Conservation (phyloP, 2,888 invertebrate genomes). For the Anagyrus pseudococci region DNA sequence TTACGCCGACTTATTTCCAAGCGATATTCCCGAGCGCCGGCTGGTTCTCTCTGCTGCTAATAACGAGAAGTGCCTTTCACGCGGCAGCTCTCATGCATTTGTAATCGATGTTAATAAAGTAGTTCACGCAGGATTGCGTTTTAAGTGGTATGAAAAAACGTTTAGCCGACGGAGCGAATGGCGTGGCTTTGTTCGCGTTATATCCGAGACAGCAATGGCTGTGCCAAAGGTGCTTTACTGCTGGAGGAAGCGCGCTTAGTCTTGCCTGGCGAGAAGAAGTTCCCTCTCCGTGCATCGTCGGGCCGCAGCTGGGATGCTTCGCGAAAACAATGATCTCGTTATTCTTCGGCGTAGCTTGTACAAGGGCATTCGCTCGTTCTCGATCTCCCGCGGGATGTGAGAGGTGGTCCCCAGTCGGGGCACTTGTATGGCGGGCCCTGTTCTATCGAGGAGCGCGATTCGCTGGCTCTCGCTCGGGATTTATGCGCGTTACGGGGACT, state of each 20-base stretch:
- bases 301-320: background rate
- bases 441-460: conserved; percentile 9
- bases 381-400: conserved; percentile 32
- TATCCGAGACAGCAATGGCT: background rate
- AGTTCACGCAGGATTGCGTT: background rate
- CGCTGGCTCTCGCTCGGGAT: conserved; percentile 46
- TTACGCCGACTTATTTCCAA: too few relatives aligned
- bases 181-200: too few relatives aligned
- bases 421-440: conserved; percentile 30
- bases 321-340: conserved; percentile 53
- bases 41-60: too few relatives aligned
- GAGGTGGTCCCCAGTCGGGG: background rate
- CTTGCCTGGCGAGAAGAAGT: conserved; percentile 17
- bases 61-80: too few relatives aligned
- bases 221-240: background rate
- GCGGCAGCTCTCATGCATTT: too few relatives aligned
- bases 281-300: background rate
- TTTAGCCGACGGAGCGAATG: conserved; percentile 13
- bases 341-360: conserved; percentile 45
- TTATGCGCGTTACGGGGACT: conserved; percentile 49
- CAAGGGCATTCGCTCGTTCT: conserved; percentile 37
- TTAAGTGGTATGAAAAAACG: background rate
- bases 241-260: conserved; percentile 24
- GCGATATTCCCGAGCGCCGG: too few relatives aligned
- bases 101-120: background rate